A percentile compares a stretch with the other conserved stretches of the same genome.
Conservation (phyloP, 2,888 invertebrate species). For the Sympetrum striolatum region DNA sequence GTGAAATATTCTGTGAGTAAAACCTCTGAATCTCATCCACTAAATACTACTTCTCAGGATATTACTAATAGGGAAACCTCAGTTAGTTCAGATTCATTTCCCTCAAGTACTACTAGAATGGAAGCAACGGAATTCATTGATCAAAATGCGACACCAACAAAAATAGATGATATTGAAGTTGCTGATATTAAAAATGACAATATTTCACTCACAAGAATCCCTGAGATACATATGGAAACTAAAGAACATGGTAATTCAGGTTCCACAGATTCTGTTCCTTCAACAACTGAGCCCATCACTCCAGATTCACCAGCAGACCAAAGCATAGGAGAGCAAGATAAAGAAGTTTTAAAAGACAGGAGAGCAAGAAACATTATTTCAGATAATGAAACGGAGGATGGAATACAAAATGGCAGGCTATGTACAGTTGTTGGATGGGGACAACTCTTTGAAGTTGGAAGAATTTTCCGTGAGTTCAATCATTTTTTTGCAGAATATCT, state of each 20-base stretch:
- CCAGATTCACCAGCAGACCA: background rate
- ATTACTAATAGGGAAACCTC: background rate
- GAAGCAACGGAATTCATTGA: background rate
- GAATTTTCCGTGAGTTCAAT: slow-evolving; percentile 76
- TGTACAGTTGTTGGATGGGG: slow-evolving; percentile 86
- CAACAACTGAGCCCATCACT: background rate
- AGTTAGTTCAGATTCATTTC: background rate
- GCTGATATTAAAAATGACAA: background rate
- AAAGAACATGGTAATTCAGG: background rate
- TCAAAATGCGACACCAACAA: background rate
- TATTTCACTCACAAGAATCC: background rate
- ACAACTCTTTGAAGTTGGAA: slow-evolving; percentile 77
- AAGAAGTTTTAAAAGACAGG: background rate
- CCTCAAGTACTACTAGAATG: background rate
- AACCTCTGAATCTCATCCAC: background rate
- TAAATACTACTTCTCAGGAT: background rate
- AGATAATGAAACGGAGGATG: slow-evolving; percentile 48
- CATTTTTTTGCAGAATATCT: background rate
- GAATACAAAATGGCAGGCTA: slow-evolving; percentile 69
- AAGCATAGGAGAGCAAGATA: background rate
- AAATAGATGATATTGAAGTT: background rate
- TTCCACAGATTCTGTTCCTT: background rate
- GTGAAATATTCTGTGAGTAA: background rate
- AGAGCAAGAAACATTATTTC: background rate
- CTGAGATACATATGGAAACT: background rate